Evolutionary conservation across 64 coral and sea anemone genomes (phyloP).

Genomic region (Montipora sp.): DNA sequence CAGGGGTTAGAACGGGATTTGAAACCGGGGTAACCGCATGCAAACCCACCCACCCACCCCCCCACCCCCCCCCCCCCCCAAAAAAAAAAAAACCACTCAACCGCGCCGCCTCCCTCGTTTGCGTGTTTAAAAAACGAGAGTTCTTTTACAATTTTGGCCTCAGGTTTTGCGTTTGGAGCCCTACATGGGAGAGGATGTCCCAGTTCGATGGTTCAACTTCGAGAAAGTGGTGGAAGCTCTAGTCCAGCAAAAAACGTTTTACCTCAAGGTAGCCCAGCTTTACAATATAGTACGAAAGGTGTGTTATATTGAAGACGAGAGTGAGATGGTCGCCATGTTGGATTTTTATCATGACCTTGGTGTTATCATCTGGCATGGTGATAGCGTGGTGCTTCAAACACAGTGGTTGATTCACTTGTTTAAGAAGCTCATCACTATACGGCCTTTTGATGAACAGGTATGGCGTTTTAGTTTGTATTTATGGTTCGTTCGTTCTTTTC

Average conservation of each 20-base stretch:
- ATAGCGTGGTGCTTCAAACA: conserved; percentile 65
- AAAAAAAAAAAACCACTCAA: too few relatives aligned
- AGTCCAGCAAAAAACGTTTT: conserved; percentile 37
- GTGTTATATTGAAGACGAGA: conserved; percentile 53
- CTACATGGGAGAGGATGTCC: conserved; percentile 85
- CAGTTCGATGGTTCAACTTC: conserved; percentile 65
- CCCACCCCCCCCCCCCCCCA: too few relatives aligned
- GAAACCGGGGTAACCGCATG: too few relatives aligned
- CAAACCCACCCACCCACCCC: too few relatives aligned
- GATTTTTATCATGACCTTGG: conserved; percentile 73
- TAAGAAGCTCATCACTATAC: conserved; percentile 61
- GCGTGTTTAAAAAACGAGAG: not conserved
- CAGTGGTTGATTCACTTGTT: conserved; percentile 79
- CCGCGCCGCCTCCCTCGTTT: too few relatives aligned
- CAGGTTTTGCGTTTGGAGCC: conserved; percentile 67
- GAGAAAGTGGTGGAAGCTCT: conserved; percentile 49
- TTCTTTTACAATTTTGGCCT: not conserved
- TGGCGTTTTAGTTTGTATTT: not conserved
- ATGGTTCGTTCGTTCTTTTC: not conserved
- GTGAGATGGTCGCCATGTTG: conserved; percentile 55
- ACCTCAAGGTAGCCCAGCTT: conserved; percentile 31
- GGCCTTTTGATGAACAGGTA: conserved; percentile 74
- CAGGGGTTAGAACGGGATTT: too few relatives aligned
- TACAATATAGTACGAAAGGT: conserved; percentile 34
- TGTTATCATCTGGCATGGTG: conserved; percentile 59